A percentile compares a stretch with the other conserved stretches of the same genome.
Conservation (phyloP, 2,888 invertebrate genomes). For the Beris morrisii region DNA sequence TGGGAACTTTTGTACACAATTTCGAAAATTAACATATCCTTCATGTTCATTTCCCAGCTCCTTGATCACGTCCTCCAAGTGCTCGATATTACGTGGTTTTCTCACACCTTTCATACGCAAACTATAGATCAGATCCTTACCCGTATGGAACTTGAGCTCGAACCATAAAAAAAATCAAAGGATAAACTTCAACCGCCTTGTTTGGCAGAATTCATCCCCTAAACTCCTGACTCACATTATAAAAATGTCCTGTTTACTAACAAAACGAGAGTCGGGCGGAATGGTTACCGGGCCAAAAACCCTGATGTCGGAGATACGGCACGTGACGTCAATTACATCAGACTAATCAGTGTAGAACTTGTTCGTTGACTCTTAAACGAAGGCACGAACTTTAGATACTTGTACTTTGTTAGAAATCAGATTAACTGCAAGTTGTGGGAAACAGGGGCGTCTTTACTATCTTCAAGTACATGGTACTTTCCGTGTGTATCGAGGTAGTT, state of each 20-base stretch:
- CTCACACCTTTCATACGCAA: background rate
- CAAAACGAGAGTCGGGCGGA: slow-evolving; percentile 14
- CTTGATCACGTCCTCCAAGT: slow-evolving; percentile 19
- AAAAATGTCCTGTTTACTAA: slow-evolving; percentile 22
- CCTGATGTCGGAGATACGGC: slow-evolving; percentile 17
- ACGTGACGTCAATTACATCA: slow-evolving; percentile 33
- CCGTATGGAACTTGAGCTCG: background rate
- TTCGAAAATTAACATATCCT: no score
- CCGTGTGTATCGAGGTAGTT: no score
- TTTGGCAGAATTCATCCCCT: slow-evolving; percentile 20
- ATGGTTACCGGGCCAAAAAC: slow-evolving; percentile 5
- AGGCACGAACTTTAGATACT: slow-evolving; percentile 26
- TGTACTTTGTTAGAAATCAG: background rate
- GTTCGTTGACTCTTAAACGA: slow-evolving; percentile 30
- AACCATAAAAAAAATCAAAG: background rate
- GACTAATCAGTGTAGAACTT: slow-evolving; percentile 24
- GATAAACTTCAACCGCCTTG: background rate
- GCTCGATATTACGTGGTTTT: background rate
- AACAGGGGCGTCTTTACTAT: no score
- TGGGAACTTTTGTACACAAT: no score
- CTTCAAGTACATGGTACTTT: no score
- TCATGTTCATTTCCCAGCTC: slow-evolving; percentile 9
- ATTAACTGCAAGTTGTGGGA: background rate
- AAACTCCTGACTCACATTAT: slow-evolving; percentile 22
- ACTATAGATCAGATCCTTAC: background rate